Base-by-base conservation (phyloP, 2,888 invertebrate species). In the Amiota communis region DNA sequence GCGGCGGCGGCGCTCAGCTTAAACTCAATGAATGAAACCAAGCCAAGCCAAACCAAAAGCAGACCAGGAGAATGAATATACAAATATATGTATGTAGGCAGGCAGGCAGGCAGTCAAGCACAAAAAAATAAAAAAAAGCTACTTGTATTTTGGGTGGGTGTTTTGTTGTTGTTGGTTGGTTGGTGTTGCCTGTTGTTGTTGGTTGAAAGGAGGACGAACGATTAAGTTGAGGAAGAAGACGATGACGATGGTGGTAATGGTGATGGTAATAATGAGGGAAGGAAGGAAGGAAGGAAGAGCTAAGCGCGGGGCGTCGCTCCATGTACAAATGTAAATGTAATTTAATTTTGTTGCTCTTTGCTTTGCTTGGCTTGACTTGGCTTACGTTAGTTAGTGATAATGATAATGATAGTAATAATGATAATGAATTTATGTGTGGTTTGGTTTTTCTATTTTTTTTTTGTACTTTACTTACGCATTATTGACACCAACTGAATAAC, bases 401-500 rank as follows among this genome's bases (percentile, higher is more conserved):
- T 36, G 6, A 36, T 2, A 36, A 36, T 36, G 36, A 36, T 36
- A 36, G 6, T 36, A 6, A 36, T 23, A 23, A 23, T 23, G 23
- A 23, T 23, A 23, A 23, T 23, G 23, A 23, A 23, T 23, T 3
- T 23, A 36, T 36, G 0, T 36, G 36, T 36, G 36, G 36, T 36
- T 36, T 36, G 36, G 36, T 65, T 48, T 48, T 17, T 11, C 11
- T n/a, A 13, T 17, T 15, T n/a, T 65, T 48, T 0, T 48, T 48
- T 48, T 47, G 9, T 65, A 65, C 48, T 17, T 2, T 15, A 84
- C 84, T 84, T 79, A 84, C 84, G 78, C 80, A 86, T 77, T 72
- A 81, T 70, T 57, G 81, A 77, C 77, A 83, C 77, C 78, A 86
- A 77, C 81, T 57, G 57, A 82, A 75, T 74, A 57, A 81, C 59